Evolutionary conservation across 2,888 invertebrate genomes (phyloP).

Genomic region (Drosophila atripex): DNA sequence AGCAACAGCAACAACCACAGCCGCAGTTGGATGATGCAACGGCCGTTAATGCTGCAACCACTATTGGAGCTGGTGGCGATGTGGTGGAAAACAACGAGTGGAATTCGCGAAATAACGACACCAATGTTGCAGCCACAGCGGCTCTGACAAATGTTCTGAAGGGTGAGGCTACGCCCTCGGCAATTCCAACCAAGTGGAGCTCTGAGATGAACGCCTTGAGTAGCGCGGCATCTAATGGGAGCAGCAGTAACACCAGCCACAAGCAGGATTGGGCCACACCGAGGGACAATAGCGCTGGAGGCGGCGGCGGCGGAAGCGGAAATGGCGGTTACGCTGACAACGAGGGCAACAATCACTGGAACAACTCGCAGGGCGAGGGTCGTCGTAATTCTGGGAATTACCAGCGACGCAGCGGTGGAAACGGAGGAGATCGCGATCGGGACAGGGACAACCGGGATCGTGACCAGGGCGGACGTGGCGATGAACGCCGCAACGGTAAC

Average conservation of each 20-base stretch:
- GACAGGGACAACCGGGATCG: conserved; percentile 28
- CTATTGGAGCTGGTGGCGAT: conserved; percentile 35
- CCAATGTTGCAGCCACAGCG: conserved; percentile 66
- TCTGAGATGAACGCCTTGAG: conserved; percentile 79
- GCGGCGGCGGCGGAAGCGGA: conserved; percentile 26
- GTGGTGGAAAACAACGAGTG: conserved; percentile 63
- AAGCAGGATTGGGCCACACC: conserved; percentile 64
- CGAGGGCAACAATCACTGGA: conserved; percentile 67
- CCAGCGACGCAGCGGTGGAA: conserved; percentile 56
- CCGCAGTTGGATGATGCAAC: conserved; percentile 47
- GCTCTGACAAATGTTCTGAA: conserved; percentile 70
- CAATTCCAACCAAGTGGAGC: conserved; percentile 80
- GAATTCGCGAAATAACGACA: conserved; percentile 62
- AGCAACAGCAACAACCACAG: conserved; percentile 54
- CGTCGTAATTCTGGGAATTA: conserved; percentile 75
- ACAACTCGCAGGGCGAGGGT: conserved; percentile 53
- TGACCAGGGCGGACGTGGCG: conserved; percentile 39
- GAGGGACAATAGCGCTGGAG: conserved; percentile 66
- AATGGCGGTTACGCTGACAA: conserved; percentile 44
- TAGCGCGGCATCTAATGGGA: conserved; percentile 61
- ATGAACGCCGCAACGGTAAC: conserved; percentile 57
- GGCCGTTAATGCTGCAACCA: conserved; percentile 36
- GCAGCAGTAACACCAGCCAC: conserved; percentile 58
- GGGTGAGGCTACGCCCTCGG: conserved; percentile 51
- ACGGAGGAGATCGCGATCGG: conserved; percentile 6